Evolutionary conservation across 2,888 invertebrate species (phyloP).

Genomic region (Eulithis testata): DNA sequence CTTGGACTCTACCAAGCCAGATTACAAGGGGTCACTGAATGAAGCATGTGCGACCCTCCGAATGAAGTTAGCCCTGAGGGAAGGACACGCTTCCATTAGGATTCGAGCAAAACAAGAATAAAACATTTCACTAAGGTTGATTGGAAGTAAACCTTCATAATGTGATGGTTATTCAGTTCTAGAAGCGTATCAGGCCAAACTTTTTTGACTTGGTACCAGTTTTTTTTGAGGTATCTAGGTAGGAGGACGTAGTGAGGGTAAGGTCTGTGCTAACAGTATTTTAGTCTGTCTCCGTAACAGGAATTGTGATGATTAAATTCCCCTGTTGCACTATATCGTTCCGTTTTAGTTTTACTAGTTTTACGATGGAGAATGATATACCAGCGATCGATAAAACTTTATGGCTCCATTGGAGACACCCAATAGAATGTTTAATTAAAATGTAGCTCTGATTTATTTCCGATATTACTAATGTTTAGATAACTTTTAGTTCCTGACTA

Average conservation of each 20-base stretch:
- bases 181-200: no score
- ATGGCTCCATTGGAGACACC: slow-evolving; percentile 23
- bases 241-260: no score
- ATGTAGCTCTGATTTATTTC: neutral
- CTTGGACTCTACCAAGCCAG: slow-evolving; percentile 55
- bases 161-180: no score
- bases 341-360: slow-evolving; percentile 30
- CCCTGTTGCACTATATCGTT: slow-evolving; percentile 47
- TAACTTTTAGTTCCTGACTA: no score
- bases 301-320: no score
- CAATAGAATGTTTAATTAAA: slow-evolving; percentile 17
- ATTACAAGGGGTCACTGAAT: slow-evolving; percentile 54
- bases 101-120: neutral
- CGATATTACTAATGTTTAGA: no score
- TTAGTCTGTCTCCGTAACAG: no score
- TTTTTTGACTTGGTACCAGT: no score
- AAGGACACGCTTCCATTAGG: slow-evolving; percentile 11
- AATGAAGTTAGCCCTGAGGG: slow-evolving; percentile 16
- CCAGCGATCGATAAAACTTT: slow-evolving; percentile 21
- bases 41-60: slow-evolving; percentile 51
- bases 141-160: no score
- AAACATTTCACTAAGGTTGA: no score
- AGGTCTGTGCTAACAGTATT: no score
- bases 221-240: no score
- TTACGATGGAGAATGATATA: slow-evolving; percentile 21